phyloP scores from a whole-genome alignment of 2,113 vertebrate species.

The Rhombomys opimus region DNA sequence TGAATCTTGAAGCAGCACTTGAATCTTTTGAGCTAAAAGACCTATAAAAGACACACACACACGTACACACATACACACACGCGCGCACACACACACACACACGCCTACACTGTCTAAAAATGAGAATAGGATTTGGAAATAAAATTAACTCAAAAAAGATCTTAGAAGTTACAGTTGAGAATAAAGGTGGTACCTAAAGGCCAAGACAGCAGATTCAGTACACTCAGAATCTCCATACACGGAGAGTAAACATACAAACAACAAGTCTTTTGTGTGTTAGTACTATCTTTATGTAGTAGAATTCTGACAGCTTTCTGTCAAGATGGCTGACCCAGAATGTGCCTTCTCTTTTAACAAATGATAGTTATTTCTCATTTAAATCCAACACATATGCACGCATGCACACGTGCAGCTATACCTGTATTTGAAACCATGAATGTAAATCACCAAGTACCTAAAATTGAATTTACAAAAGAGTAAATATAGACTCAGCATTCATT shows the following conservation, averaged over 20 bases:
- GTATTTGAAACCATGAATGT: background rate
- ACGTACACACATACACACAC: background rate
- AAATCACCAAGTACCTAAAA: background rate
- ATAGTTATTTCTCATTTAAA: background rate
- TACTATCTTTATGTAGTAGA: background rate
- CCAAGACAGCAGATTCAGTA: background rate
- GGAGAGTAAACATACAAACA: background rate
- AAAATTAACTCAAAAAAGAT: background rate
- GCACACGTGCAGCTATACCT: background rate
- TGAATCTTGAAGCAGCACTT: background rate
- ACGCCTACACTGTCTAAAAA: background rate
- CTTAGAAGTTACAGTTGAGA: background rate
- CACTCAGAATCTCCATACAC: background rate
- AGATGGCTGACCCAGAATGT: background rate
- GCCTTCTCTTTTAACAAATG: background rate
- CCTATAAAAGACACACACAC: background rate
- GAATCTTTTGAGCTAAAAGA: background rate
- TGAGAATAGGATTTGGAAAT: background rate
- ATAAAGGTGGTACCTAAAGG: background rate
- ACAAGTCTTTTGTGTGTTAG: background rate
- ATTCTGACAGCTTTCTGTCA: background rate
- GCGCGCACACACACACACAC: background rate
- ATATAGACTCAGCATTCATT: background rate
- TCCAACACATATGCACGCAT: background rate
- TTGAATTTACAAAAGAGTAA: background rate